Base-by-base conservation (phyloP, 2,888 invertebrate genomes). In the Callyntrura guangdongensis region DNA sequence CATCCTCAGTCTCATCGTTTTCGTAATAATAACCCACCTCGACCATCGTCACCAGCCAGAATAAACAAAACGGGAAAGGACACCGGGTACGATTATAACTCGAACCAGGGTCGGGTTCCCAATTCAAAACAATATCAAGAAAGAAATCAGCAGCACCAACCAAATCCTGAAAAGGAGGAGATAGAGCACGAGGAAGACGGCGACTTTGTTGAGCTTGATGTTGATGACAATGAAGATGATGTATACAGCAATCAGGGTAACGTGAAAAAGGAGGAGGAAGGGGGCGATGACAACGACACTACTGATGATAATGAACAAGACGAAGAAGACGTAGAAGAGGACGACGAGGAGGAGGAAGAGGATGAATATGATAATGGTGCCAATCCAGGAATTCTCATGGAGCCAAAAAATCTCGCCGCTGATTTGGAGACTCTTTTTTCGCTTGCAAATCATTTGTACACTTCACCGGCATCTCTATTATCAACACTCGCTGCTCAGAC, bases 401-500 rank as follows among this genome's bases (percentile, higher is more conserved):
- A 86, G 89, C 93, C 89, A 67, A 91, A 90, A 90, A 81, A 91
- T 83, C 79, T 90, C 11, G 69, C 81, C 67, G 86, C 90, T 74
- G 90, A 92, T 53, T 86, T 94, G 74, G 92, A 92, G 22, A 90
- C 93, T 53, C 87, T 94, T 11, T 88, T 94, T 74, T 91, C 93
- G 64, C 87, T 93, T 2, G 93, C 93, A 59, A 90, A 92, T 69
- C 91, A 92, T 91, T 82, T 94, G 64, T 94, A 94, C 85, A 86
- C 92, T 64, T 91, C 92, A 86, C 79, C 89, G 45, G 67, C 81
- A 81, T 81, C 87, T 93, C 61, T 74, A 72, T 22, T 86, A 74
- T 86, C 86, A 61, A 20, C 86, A 20, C 53, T 86, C 74, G 74
- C 86, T 27, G 27, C 56, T 79, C 36, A 59, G 36, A 59, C 59